Evolutionary conservation across 2,888 invertebrate genomes (phyloP).

Genomic region (Eupithecia tripunctaria): DNA sequence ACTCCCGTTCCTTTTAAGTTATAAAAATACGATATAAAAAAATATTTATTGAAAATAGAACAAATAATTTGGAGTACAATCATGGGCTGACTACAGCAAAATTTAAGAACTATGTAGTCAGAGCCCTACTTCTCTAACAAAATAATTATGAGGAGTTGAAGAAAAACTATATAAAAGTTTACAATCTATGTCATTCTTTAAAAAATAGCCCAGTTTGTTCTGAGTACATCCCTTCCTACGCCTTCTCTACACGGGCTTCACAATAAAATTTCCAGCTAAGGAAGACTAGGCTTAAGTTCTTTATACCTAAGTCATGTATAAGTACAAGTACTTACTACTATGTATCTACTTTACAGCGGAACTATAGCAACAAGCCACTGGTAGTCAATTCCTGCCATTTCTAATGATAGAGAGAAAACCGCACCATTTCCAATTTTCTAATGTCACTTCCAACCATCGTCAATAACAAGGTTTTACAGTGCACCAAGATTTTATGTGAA

Average conservation of each 20-base stretch:
- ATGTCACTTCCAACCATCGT: background rate
- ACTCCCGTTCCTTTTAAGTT: background rate
- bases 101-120: too few species aligned
- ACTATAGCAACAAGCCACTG: background rate
- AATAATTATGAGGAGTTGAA: too few species aligned
- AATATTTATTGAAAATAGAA: too few species aligned
- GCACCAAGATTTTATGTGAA: background rate
- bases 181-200: background rate
- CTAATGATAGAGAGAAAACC: slow-evolving; percentile 14
- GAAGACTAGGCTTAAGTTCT: background rate
- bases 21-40: background rate
- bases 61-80: too few species aligned
- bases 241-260: too few species aligned
- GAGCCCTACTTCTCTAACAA: too few species aligned
- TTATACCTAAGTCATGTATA: too few species aligned
- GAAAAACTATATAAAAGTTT: too few species aligned
- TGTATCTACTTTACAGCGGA: background rate
- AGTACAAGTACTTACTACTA: too few species aligned
- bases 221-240: too few species aligned
- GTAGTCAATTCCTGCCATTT: slow-evolving; percentile 7
- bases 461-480: background rate
- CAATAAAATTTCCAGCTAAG: background rate
- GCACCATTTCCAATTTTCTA: slow-evolving; percentile 11
- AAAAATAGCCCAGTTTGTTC: too few species aligned
- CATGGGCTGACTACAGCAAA: too few species aligned